Conservation (phyloP, 1,140 invertebrate genomes). For the Pinna nobilis region DNA sequence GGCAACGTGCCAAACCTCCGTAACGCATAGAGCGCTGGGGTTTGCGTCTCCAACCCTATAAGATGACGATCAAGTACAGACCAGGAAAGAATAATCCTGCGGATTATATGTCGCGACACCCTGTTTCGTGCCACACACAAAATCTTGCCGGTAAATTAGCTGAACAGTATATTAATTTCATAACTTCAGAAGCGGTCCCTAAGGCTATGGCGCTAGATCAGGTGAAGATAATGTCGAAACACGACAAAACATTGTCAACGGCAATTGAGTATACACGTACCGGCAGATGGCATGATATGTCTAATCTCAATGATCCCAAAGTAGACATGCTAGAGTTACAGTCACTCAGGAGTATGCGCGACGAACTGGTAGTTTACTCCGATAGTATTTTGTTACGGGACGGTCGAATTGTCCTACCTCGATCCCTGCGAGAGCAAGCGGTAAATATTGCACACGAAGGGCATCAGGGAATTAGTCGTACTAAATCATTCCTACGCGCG, state of each 20-base stretch:
- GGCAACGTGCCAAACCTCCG: conserved; percentile 42
- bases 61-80: conserved; percentile 31
- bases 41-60: conserved; percentile 47
- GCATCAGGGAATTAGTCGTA: conserved; percentile 29
- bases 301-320: background rate
- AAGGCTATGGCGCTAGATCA: conserved; percentile 11
- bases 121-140: background rate
- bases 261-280: conserved; percentile 7
- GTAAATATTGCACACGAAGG: conserved; percentile 25
- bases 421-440: conserved; percentile 4
- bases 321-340: background rate
- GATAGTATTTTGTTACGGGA: conserved; percentile 15
- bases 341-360: background rate
- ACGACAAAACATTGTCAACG: background rate
- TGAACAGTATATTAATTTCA: conserved; percentile 8
- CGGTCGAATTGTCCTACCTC: conserved; percentile 10
- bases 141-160: conserved; percentile 2
- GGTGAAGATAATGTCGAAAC: background rate
- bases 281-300: background rate
- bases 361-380: background rate
- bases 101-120: conserved; percentile 30
- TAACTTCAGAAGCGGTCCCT: background rate
- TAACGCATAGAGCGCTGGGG: conserved; percentile 50
- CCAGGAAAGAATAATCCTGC: conserved; percentile 24
- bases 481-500: conserved; percentile 1